Percentiles rank a stretch among this genome's conserved stretches.
Evolutionary conservation across 2,797 vertebrate genomes (phyloP).

Genomic region (Cossypha polioptera): DNA sequence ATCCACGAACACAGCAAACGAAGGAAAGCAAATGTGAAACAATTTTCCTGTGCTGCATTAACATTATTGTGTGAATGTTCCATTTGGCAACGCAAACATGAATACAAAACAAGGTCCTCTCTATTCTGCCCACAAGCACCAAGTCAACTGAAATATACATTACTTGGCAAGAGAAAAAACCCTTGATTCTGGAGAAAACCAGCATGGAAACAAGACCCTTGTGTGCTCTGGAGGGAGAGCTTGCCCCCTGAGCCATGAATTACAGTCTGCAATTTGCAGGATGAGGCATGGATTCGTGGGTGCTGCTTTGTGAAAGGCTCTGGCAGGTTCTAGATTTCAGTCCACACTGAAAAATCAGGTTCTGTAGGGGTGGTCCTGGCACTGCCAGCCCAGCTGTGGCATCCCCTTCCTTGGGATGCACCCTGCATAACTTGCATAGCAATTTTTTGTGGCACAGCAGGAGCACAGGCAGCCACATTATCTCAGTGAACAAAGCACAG

Average conservation of each 20-base stretch:
- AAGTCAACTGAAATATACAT: not conserved
- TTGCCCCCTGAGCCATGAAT: not conserved
- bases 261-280: not conserved
- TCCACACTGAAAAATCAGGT: not conserved
- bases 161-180: not conserved
- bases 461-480: not conserved
- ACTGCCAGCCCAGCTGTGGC: rapidly evolving
- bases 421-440: not conserved
- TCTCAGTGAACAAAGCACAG: not conserved
- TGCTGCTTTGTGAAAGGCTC: not conserved
- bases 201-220: not conserved
- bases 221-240: not conserved
- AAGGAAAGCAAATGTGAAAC: not conserved
- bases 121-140: not conserved
- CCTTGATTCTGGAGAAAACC: not conserved
- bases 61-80: not conserved
- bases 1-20: not conserved
- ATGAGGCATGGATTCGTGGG: rapidly evolving
- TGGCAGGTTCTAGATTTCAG: not conserved
- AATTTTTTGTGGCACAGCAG: not conserved
- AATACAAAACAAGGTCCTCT: not conserved
- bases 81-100: not conserved
- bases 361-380: not conserved
- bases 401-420: not conserved
- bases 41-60: not conserved